Evolutionary conservation across 2,888 invertebrate genomes (phyloP), one percentile per base, ranked within the genome.

Genomic region (Cacoxenus indagator): DNA sequence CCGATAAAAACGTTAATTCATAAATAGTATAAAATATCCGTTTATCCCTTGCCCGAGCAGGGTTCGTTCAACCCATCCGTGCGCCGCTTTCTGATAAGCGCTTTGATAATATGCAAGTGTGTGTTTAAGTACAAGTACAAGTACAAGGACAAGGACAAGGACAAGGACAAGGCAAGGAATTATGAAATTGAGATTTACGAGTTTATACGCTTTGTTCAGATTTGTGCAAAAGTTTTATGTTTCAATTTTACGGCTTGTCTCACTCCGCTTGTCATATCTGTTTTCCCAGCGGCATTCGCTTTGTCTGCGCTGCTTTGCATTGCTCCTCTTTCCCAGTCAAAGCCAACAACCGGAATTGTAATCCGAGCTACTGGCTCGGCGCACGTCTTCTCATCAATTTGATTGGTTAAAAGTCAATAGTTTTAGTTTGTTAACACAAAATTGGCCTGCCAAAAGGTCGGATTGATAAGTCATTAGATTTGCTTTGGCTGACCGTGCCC

Each of bases 41-140:
- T 14, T 37, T 24, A 69, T 55, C 19, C 27, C 22, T 19, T 48
- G 46, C 17, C 6, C n/a, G 1, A 6, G 1, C 11, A 6, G n/a
- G 6, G 9, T 6, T 48, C 6, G n/a, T 19, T n/a, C 14, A 14
- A 14, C 14, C n/a, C 2, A 6, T 48, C 48, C n/a, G 3, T 6
- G 72, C 65, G 74, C 81, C 82, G 82, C 78, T 81, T 81, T 77
- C 78, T 82, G 81, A 81, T 81, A 81, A 81, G 79, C 79, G 79
- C 82, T 81, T 76, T 77, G 82, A 81, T 81, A 78, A 82, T 81
- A 76, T 77, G 76, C 70, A 46, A 46, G 46, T 26, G 17, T 45
- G 48, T 37, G 14, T 37, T 37, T 37, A 37, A 37, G 37, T 37
- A 37, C 37, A 4, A 37, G 37, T 14, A 70, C 64, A 57, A 43